A percentile compares a stretch with the other conserved stretches of the same genome.
Evolutionary conservation across 2,113 vertebrate species (phyloP).

Genomic region (Corydoras maculifer): DNA sequence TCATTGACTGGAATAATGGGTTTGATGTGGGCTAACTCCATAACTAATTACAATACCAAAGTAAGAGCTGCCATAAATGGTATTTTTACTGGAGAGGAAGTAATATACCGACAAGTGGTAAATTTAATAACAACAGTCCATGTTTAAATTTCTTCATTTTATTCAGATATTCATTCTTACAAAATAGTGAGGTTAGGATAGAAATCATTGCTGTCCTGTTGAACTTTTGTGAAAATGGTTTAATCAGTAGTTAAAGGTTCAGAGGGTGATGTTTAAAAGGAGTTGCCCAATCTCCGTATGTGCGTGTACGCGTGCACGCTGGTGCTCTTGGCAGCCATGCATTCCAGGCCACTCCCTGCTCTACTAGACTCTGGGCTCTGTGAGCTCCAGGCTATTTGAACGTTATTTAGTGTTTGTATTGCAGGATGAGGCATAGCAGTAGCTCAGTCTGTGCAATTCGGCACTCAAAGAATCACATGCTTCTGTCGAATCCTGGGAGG

Average conservation of each 20-base stretch:
- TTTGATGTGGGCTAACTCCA: no score
- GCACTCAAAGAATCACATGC: not conserved
- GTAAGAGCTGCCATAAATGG: no score
- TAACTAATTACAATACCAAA: no score
- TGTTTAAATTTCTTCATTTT: no score
- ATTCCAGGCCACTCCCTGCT: constrained; percentile 39
- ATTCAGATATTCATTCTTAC: no score
- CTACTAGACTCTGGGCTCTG: constrained; percentile 15
- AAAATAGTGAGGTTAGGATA: no score
- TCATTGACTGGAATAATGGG: no score
- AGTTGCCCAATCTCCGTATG: constrained; percentile 26
- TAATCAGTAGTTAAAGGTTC: constrained; percentile 5
- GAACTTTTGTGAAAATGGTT: not conserved
- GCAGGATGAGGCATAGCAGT: constrained; percentile 5
- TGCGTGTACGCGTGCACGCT: constrained; percentile 13
- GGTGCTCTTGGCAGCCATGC: constrained; percentile 20
- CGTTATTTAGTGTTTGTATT: constrained; percentile 1
- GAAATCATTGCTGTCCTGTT: no score
- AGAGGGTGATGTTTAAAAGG: constrained; percentile 18
- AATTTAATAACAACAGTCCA: no score
- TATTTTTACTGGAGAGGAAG: no score
- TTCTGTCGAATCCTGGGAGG: not conserved
- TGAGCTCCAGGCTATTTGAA: constrained; percentile 17
- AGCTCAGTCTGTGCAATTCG: constrained; percentile 1
- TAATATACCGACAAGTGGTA: no score